Evolutionary conservation across 2,113 vertebrate species (phyloP).

Genomic region (Gulo gulo): DNA sequence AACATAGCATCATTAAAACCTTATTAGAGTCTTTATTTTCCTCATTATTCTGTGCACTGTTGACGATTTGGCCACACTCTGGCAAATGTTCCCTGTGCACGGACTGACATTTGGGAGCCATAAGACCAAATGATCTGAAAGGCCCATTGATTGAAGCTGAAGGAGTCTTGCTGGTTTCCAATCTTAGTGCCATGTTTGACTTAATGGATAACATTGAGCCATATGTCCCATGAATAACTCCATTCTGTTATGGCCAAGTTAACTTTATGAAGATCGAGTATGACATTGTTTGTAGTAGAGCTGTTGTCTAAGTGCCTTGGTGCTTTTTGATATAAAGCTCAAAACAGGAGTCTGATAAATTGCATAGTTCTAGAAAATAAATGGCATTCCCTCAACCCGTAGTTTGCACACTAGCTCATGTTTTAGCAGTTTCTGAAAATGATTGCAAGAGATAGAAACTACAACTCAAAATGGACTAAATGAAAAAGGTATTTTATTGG

Average conservation of each 20-base stretch:
- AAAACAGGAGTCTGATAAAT: conserved; percentile 28
- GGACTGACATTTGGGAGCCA: background rate
- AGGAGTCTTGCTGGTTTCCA: background rate
- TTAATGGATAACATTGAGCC: background rate
- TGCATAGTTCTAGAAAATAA: conserved; percentile 38
- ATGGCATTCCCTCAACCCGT: conserved; percentile 18
- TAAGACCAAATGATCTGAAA: background rate
- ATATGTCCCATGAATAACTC: background rate
- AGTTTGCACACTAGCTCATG: background rate
- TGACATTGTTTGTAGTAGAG: conserved; percentile 11
- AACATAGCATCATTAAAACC: background rate
- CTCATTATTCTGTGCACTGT: background rate
- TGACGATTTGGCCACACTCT: background rate
- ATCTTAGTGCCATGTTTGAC: background rate
- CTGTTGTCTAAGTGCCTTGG: background rate
- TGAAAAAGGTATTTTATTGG: conserved; percentile 37
- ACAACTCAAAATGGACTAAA: conserved; percentile 26
- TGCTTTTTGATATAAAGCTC: background rate
- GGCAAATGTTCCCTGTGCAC: background rate
- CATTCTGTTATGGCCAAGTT: background rate
- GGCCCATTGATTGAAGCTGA: background rate
- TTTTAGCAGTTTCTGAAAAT: conserved; percentile 39
- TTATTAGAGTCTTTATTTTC: background rate
- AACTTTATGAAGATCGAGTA: conserved; percentile 3
- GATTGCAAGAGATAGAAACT: conserved; percentile 29